Evolutionary conservation across 2,888 invertebrate species (phyloP).

Genomic region (Operophtera brumata): DNA sequence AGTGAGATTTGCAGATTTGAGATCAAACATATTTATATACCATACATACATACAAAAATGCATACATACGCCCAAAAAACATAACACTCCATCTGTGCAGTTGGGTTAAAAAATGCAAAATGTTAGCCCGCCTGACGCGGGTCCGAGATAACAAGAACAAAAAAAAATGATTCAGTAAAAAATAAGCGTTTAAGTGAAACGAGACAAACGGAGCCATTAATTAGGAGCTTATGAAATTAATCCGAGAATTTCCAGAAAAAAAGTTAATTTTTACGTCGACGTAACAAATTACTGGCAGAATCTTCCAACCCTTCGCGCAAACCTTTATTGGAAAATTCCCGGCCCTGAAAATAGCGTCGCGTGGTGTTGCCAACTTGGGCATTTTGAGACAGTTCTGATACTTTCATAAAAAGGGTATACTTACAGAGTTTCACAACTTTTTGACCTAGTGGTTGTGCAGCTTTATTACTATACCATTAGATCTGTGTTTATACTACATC

Average conservation of each 20-base stretch:
- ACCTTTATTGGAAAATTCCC: slow-evolving; percentile 9
- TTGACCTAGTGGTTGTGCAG: too few species aligned
- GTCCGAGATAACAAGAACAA: slow-evolving; percentile 1
- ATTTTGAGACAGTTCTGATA: background rate
- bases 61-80: too few species aligned
- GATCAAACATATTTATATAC: too few species aligned
- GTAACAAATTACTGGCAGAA: slow-evolving; percentile 16
- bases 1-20: too few species aligned
- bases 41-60: too few species aligned
- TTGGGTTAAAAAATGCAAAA: too few species aligned
- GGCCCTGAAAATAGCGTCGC: background rate
- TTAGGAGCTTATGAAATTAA: slow-evolving; percentile 35
- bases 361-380: background rate
- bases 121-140: slow-evolving; percentile 1
- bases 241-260: slow-evolving; percentile 21
- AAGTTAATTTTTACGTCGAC: slow-evolving; percentile 14
- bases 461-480: too few species aligned
- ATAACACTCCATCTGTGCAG: too few species aligned
- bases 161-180: slow-evolving; percentile 21
- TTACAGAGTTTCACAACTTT: too few species aligned
- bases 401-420: too few species aligned
- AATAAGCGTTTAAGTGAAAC: slow-evolving; percentile 26
- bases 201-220: slow-evolving; percentile 31
- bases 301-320: background rate
- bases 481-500: too few species aligned